phyloP scores from a whole-genome alignment of 2,113 vertebrate species.

The Proteles cristata region DNA sequence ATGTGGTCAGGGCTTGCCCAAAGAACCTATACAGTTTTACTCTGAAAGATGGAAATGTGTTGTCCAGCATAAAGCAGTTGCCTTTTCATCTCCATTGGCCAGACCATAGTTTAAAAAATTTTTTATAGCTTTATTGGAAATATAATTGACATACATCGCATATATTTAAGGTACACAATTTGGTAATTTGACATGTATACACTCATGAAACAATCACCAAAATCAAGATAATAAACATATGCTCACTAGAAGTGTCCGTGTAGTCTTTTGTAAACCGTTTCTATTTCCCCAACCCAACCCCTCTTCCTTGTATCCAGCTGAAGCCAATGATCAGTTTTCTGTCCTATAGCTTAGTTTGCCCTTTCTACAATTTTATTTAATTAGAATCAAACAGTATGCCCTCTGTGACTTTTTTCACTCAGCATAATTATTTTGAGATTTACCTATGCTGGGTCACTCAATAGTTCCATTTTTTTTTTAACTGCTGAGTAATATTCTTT shows the following conservation, averaged over 20 bases:
- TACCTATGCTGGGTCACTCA: background rate
- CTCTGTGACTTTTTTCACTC: constrained; percentile 22
- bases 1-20: background rate
- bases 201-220: constrained; percentile 6
- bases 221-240: constrained; percentile 25
- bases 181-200: background rate
- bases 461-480: background rate
- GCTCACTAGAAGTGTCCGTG: background rate
- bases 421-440: constrained; percentile 33
- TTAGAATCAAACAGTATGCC: background rate
- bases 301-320: background rate
- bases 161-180: background rate
- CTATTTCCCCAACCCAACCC: background rate
- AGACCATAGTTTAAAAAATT: background rate
- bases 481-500: background rate
- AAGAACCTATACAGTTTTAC: background rate
- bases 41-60: background rate
- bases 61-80: constrained; percentile 26
- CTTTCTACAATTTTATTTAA: constrained; percentile 33
- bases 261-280: background rate
- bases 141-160: background rate
- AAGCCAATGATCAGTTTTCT: background rate
- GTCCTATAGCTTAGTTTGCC: background rate
- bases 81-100: background rate
- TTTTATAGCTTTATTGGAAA: background rate